Evolutionary conservation across 1,140 invertebrate species (phyloP), one percentile per base, ranked within the genome.

Genomic region (Laodelphax striatellus): DNA sequence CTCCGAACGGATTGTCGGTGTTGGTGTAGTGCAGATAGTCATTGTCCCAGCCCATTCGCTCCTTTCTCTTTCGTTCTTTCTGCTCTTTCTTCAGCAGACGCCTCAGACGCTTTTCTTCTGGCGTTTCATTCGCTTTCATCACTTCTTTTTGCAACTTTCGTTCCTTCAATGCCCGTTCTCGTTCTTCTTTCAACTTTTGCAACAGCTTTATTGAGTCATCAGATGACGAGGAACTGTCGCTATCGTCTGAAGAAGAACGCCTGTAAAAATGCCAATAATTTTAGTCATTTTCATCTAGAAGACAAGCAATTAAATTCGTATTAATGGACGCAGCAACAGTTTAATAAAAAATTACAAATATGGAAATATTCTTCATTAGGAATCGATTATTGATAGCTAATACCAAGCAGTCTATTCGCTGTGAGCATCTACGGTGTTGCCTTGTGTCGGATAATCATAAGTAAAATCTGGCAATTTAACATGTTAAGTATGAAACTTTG

Each of bases 1-100:
- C 97, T 2, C 97, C 96, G 77, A 98, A 99, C 0, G 97, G 97
- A 78, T 99, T 99, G 72, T 98, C 95, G 21, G 87, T 87, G 75
- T 99, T 97, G 11, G 95, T 98, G 70, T 98, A 99, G 67, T 94
- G 92, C 19, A 92, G 77, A 71, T 96, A 94, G 72, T 97, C 93
- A 66, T 91, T 91, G 75, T 96, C 92, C 93, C 92, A 97, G 2
- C 94, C 93, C 91, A 95, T 95, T 63, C 90, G 75, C 73, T 93
- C 85, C 63, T 94, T 90, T 3, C 90, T 74, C 61, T 86, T 87
- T 19, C 88, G 77, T 75, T 97, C 94, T 71, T 98, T 98, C 0
- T 83, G 84, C 73, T 94, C 86, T 55, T 97, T 97, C 66, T 97
- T 97, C 52, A 79, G 79, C 38, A 98, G 73, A 54, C 95, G 79